phyloP scores from a whole-genome alignment of 2,888 invertebrate species.

The Sinohyriopsis cumingii region DNA sequence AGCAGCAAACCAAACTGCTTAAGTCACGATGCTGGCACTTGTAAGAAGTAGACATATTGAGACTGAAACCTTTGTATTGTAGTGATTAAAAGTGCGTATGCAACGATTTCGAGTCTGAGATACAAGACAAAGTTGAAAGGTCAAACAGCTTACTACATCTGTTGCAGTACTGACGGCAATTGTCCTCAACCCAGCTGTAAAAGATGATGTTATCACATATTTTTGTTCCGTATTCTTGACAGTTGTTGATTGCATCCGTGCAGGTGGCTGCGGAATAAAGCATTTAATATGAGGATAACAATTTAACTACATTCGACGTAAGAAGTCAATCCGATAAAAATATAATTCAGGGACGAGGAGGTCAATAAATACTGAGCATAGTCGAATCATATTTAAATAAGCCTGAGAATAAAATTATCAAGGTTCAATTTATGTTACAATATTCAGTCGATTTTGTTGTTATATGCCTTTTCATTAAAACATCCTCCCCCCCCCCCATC shows the following conservation, averaged over 20 bases:
- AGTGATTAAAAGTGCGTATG: background rate
- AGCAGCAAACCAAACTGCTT: background rate
- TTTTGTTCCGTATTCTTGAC: conserved; percentile 19
- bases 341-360: too few relatives aligned
- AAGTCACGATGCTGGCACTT: background rate
- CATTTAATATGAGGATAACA: background rate
- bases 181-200: conserved; percentile 30
- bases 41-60: background rate
- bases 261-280: conserved; percentile 8
- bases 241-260: conserved; percentile 19
- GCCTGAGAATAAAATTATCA: too few relatives aligned
- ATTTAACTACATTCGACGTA: too few relatives aligned
- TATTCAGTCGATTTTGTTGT: too few relatives aligned
- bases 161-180: conserved; percentile 30
- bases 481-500: too few relatives aligned
- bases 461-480: too few relatives aligned
- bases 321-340: too few relatives aligned
- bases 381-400: too few relatives aligned
- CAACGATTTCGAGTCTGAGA: too few relatives aligned
- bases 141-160: conserved; percentile 25
- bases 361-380: too few relatives aligned
- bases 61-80: background rate
- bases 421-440: too few relatives aligned
- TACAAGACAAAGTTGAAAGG: background rate
- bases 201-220: conserved; percentile 30